phyloP scores from a whole-genome alignment of 2,888 invertebrate genomes.

The Euplagia quadripunctaria region DNA sequence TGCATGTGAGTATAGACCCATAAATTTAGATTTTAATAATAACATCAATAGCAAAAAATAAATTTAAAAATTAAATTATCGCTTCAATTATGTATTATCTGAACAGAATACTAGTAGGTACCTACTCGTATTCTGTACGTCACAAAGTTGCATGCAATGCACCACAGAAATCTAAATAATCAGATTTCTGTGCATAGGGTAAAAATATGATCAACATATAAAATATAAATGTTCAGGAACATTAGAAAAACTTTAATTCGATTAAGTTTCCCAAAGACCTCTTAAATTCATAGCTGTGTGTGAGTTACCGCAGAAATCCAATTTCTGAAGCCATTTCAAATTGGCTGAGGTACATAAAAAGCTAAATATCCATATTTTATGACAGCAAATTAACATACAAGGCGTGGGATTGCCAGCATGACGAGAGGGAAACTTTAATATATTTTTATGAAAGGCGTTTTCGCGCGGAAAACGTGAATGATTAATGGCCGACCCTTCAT shows the following conservation, averaged over 20 bases:
- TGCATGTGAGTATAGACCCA: not conserved
- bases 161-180: too few species aligned
- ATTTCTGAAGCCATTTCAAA: slow-evolving; percentile 56
- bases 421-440: slow-evolving; percentile 80
- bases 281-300: slow-evolving; percentile 28
- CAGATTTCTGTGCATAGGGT: too few species aligned
- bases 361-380: slow-evolving; percentile 72
- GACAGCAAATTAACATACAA: slow-evolving; percentile 80
- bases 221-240: not conserved
- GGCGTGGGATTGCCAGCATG: slow-evolving; percentile 72
- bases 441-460: slow-evolving; percentile 81
- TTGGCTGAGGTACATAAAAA: slow-evolving; percentile 66
- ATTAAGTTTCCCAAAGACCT: slow-evolving; percentile 18
- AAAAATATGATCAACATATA: not conserved
- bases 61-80: too few species aligned
- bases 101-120: too few species aligned
- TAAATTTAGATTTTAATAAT: not conserved
- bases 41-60: too few species aligned
- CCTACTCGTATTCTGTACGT: not conserved
- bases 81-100: too few species aligned
- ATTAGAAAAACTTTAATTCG: not conserved
- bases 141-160: not conserved
- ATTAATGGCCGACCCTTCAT: slow-evolving; percentile 81
- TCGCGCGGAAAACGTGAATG: slow-evolving; percentile 75
- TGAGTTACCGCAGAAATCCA: slow-evolving; percentile 54